Evolutionary conservation across 2,797 vertebrate genomes (phyloP).

Genomic region (Chelidonichthys spinosus): DNA sequence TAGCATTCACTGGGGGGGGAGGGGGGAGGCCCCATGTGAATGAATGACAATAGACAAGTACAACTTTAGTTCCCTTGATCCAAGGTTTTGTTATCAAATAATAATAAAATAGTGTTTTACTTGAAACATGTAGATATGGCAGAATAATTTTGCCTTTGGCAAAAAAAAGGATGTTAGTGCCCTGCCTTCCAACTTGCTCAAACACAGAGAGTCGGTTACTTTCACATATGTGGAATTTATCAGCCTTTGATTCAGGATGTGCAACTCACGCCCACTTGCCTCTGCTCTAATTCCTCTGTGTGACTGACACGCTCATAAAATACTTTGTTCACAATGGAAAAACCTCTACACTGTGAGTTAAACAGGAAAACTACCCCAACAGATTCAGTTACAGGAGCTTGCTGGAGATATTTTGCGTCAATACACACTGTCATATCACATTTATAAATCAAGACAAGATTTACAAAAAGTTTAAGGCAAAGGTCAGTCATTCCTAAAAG

Average conservation of each 20-base stretch:
- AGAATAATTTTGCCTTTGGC: neutral
- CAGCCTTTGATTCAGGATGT: slow-evolving; percentile 3
- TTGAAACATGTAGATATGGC: neutral
- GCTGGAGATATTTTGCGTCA: neutral
- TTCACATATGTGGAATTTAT: neutral
- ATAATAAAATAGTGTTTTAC: neutral
- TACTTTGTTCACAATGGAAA: slow-evolving; percentile 45
- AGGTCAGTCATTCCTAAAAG: neutral
- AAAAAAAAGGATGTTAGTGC: neutral
- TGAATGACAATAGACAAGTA: slow-evolving; percentile 28
- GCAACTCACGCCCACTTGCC: neutral
- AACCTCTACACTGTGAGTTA: slow-evolving; percentile 2
- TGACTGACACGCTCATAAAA: neutral
- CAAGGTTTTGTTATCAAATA: neutral
- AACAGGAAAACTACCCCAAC: slow-evolving; percentile 14
- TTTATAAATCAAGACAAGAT: neutral
- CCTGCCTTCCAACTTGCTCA: neutral
- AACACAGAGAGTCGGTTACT: neutral
- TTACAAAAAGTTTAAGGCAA: slow-evolving; percentile 1
- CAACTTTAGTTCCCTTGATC: neutral
- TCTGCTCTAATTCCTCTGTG: slow-evolving; percentile 9
- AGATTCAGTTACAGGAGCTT: neutral
- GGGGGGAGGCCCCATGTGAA: slow-evolving; percentile 1
- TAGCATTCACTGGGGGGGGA: slow-evolving; percentile 8
- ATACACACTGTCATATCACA: slow-evolving; percentile 4